phyloP scores from a whole-genome alignment of 23 tunicate species.

The Styela clava region DNA sequence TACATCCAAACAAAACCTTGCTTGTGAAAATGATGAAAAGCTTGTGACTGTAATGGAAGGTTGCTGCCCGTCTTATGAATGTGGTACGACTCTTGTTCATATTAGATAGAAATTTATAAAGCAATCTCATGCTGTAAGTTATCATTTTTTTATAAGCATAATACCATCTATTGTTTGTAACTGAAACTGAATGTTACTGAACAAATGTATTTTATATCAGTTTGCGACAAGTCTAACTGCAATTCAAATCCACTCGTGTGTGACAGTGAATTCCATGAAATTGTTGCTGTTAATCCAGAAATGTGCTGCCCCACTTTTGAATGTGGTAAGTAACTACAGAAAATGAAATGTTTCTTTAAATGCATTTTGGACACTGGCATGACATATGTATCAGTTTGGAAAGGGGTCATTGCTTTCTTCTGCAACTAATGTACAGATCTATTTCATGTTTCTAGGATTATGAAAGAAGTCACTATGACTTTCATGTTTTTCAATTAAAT shows the following conservation, averaged over 20 bases:
- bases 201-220: constrained; percentile 45
- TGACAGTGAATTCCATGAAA: constrained; percentile 45
- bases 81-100: constrained; percentile 53
- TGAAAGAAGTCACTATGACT: too few species aligned
- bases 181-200: too few species aligned
- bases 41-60: constrained; percentile 43
- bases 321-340: constrained; percentile 52
- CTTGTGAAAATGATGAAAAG: constrained; percentile 53
- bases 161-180: too few species aligned
- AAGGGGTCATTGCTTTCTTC: too few species aligned
- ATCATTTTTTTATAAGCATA: not conserved
- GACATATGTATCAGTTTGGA: too few species aligned
- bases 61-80: constrained; percentile 81
- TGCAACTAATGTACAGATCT: too few species aligned
- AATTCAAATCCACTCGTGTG: constrained; percentile 46
- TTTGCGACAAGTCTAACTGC: constrained; percentile 72
- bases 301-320: constrained; percentile 87
- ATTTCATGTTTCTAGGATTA: too few species aligned
- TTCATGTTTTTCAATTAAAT: too few species aligned
- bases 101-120: not conserved
- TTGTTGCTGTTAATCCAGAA: constrained; percentile 62
- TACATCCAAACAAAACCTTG: constrained; percentile 37
- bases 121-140: not conserved
- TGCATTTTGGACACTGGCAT: too few species aligned
- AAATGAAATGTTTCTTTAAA: too few species aligned